Conservation (phyloP, 2,797 vertebrate genomes). For the Eremophila alpestris region DNA sequence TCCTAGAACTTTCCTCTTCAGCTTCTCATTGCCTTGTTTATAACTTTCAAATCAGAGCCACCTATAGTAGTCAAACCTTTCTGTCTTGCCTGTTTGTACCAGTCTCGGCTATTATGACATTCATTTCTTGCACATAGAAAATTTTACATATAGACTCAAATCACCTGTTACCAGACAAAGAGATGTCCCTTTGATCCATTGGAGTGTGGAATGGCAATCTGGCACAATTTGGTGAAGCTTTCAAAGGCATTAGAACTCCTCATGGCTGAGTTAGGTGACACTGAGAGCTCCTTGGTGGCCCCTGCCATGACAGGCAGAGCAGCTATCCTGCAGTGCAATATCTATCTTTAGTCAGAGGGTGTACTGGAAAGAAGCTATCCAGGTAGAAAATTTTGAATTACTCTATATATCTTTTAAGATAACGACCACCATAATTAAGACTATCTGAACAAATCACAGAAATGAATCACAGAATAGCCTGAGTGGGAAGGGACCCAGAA, state of each 20-base stretch:
- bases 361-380: neutral
- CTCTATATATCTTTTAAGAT: neutral
- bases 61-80: neutral
- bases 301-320: no score
- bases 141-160: neutral
- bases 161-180: neutral
- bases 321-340: neutral
- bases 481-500: neutral
- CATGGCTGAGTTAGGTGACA: no score
- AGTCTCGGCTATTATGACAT: fast-evolving
- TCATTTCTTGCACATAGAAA: neutral
- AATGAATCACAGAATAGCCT: neutral
- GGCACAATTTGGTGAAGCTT: neutral
- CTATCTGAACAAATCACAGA: neutral
- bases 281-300: neutral
- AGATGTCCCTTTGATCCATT: neutral
- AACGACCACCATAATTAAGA: neutral
- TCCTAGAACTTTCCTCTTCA: neutral
- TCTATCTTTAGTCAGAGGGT: fast-evolving
- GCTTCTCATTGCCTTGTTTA: neutral
- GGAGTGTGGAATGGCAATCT: neutral
- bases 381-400: neutral
- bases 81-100: neutral
- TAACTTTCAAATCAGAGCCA: neutral
- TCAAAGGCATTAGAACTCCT: neutral